phyloP scores from a whole-genome alignment of 2,797 vertebrate genomes.

The Enteromius thamalakanensis region DNA sequence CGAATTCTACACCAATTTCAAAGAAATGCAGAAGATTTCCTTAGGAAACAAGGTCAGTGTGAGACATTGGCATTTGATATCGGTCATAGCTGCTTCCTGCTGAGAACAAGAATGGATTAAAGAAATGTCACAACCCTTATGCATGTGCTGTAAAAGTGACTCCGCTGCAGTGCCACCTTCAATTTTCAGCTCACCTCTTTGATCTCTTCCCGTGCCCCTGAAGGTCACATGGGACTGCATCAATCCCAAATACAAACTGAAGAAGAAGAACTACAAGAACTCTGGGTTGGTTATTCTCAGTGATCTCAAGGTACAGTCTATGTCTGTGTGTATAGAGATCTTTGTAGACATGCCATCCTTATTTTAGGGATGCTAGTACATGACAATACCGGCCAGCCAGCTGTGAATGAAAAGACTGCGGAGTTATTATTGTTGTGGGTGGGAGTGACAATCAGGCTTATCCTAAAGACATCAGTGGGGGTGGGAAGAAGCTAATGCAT shows the following conservation, averaged over 20 bases:
- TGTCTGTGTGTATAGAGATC: not conserved
- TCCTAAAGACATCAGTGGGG: slow-evolving; percentile 15
- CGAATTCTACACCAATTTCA: slow-evolving; percentile 92
- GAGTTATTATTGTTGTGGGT: slow-evolving; percentile 36
- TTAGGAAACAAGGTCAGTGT: slow-evolving; percentile 85
- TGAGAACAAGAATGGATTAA: slow-evolving; percentile 53
- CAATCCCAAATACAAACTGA: slow-evolving; percentile 94
- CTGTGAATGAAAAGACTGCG: not conserved
- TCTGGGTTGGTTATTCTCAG: slow-evolving; percentile 89
- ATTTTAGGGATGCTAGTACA: not conserved
- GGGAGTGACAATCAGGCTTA: slow-evolving; percentile 38
- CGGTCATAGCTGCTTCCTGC: slow-evolving; percentile 55
- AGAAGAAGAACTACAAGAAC: slow-evolving; percentile 95
- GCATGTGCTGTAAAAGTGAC: slow-evolving; percentile 33
- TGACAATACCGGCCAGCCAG: not conserved
- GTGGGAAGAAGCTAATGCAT: slow-evolving; percentile 21
- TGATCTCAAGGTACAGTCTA: slow-evolving; percentile 85
- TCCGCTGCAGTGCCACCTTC: not conserved
- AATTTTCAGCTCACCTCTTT: slow-evolving; percentile 17
- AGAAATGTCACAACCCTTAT: slow-evolving; percentile 53
- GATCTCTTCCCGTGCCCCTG: slow-evolving; percentile 46
- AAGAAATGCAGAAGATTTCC: slow-evolving; percentile 91
- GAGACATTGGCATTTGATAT: slow-evolving; percentile 52
- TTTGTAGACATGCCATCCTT: not conserved
- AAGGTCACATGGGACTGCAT: slow-evolving; percentile 96